A percentile compares a stretch with the other conserved stretches of the same genome.
These are phyloP conservation scores for Diaperis boleti DNA, from an alignment of 2,888 invertebrate species.

Conservation along the genomic window DNA sequence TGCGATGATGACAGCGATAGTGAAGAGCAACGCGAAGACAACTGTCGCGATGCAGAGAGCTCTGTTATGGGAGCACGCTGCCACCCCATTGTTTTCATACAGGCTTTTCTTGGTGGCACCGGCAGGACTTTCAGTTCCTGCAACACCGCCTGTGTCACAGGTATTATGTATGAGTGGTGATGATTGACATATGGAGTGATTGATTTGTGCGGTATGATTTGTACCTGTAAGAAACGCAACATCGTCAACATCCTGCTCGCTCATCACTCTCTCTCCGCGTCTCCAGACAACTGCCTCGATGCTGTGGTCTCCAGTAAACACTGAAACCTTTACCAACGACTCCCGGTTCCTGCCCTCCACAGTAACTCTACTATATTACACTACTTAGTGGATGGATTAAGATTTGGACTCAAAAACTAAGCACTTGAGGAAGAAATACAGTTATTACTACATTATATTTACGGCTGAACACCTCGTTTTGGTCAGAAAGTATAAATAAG, in stretches of 20 bases:
- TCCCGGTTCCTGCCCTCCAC: constrained; percentile 64
- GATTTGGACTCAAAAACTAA: constrained; percentile 39
- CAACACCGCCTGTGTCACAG: constrained; percentile 66
- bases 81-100: constrained; percentile 82
- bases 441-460: constrained; percentile 47
- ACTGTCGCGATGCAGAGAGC: constrained; percentile 85
- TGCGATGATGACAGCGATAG: constrained; percentile 88
- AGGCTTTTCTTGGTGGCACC: constrained; percentile 75
- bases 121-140: constrained; percentile 74
- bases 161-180: constrained; percentile 64
- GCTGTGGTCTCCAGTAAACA: constrained; percentile 66
- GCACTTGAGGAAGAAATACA: constrained; percentile 44
- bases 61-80: constrained; percentile 88
- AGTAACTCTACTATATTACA: constrained; percentile 53
- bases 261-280: constrained; percentile 74
- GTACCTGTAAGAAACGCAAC: constrained; percentile 92
- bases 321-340: constrained; percentile 66
- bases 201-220: constrained; percentile 55
- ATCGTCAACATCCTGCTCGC: constrained; percentile 93
- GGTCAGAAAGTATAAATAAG: constrained; percentile 47
- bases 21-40: constrained; percentile 83
- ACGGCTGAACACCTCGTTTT: constrained; percentile 52
- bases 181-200: constrained; percentile 59
- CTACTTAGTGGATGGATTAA: constrained; percentile 45
- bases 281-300: constrained; percentile 68